Base-by-base conservation (phyloP, 1,140 invertebrate genomes). In the Heliconius nattereri region DNA sequence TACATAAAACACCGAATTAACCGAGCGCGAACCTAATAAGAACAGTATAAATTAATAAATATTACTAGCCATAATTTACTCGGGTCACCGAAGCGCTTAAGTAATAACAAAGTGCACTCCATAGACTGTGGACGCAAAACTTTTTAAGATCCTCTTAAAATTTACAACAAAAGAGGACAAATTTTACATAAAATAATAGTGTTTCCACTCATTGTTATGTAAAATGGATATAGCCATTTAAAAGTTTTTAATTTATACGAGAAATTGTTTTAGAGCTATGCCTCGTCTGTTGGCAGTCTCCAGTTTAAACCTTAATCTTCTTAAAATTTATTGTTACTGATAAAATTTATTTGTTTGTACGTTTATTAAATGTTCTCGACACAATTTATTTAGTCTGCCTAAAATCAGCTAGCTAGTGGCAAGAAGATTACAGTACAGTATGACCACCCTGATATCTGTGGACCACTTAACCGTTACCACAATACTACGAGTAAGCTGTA, bases 221-320 rank as follows among this genome's bases (percentile, higher is more conserved):
- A 87, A 90, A 89, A 86, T 84, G 81, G 81, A 85, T 87, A 85
- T 82, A 81, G 82, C 83, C 85, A 86, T 84, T 86, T 85, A 73
- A 76, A 90, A 90, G 83, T 90, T 90, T n/a, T 81, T 86, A 90
- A 90, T 90, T 86, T 90, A 88, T 88, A 84, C 87, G 35, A 40
- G 79, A 88, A 89, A 88, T 87, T 86, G 80, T 82, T 81, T 81
- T 76, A 80, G 74, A 80, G 70, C 74, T 52, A 75, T 74, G 75
- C 45, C 45, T 81, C 76, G 49, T 75, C 76, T 81, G 73, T 78
- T 72, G 73, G 49, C 54, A 52, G 72, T 32, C 74, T 79, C 49
- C 52, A 66, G 60, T 66, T 66, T 66, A 26, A 29, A 6, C 60
- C 60, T 66, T 60, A 60, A 77, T 77, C 70, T 52, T 52, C 76